These are phyloP conservation scores for Embidobia sp. DNA, from an alignment of 2,888 invertebrate species.

Conservation along the genomic window DNA sequence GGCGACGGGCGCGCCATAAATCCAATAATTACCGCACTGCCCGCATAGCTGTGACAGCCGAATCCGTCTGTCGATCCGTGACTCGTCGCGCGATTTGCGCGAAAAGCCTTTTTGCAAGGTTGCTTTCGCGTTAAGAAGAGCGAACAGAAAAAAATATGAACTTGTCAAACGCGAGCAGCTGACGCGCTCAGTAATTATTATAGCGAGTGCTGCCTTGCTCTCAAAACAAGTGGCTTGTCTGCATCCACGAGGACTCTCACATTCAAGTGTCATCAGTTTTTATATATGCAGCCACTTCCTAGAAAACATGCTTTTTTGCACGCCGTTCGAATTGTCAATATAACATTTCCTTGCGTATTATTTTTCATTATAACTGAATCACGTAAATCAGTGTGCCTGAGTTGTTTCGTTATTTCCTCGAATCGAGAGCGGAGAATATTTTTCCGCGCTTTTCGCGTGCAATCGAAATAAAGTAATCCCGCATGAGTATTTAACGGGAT, in stretches of 20 bases:
- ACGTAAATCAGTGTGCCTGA: no score
- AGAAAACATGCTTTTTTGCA: slow-evolving; percentile 16
- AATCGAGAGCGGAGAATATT: no score
- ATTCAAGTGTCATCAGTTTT: slow-evolving; percentile 29
- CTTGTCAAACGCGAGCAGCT: slow-evolving; percentile 53
- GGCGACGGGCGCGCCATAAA: slow-evolving; percentile 17
- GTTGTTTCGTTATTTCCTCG: no score
- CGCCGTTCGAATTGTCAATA: slow-evolving; percentile 1
- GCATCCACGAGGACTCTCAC: slow-evolving; percentile 46
- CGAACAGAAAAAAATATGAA: slow-evolving; percentile 21
- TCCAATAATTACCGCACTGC: slow-evolving; percentile 41
- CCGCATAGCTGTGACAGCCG: slow-evolving; percentile 16
- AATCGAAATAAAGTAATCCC: no score
- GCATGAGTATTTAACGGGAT: no score
- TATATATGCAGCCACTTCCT: slow-evolving; percentile 37
- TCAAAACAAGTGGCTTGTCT: slow-evolving; percentile 61
- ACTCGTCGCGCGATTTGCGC: slow-evolving; percentile 4
- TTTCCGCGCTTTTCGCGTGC: no score
- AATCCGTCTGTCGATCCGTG: slow-evolving; percentile 8
- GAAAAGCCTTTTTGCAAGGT: slow-evolving; percentile 18
- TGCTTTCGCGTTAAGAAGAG: slow-evolving; percentile 22
- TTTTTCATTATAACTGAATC: no score
- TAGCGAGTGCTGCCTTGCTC: slow-evolving; percentile 43
- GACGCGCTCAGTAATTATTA: slow-evolving; percentile 57
- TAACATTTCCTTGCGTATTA: slow-evolving; percentile 16